phyloP scores from a whole-genome alignment of 1,140 invertebrate species.

The Drosophila aff. region DNA sequence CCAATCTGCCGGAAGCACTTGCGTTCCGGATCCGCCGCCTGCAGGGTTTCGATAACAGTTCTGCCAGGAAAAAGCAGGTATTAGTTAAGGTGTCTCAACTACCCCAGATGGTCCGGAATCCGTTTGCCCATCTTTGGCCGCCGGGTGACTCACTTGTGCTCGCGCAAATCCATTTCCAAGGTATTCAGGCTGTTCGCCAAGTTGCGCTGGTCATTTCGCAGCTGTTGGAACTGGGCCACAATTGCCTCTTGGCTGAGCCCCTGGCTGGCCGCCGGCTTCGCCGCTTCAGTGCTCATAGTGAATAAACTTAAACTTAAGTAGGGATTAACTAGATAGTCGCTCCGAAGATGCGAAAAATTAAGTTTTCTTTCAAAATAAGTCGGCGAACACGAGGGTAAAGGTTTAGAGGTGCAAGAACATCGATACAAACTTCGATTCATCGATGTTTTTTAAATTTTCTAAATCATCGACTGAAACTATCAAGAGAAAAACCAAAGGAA shows the following conservation, averaged over 20 bases:
- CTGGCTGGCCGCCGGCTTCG: slow-evolving; percentile 65
- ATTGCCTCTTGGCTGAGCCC: slow-evolving; percentile 90
- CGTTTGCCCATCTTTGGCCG: not conserved
- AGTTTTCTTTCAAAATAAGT: slow-evolving; percentile 46
- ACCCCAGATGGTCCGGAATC: not conserved
- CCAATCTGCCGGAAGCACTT: slow-evolving; percentile 98
- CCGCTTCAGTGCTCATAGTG: slow-evolving; percentile 69
- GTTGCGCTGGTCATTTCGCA: slow-evolving; percentile 94
- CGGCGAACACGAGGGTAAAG: slow-evolving; percentile 39
- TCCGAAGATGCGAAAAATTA: slow-evolving; percentile 21
- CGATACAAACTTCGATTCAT: too few species aligned
- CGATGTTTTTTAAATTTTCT: not conserved
- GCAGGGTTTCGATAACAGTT: slow-evolving; percentile 96
- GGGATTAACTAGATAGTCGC: slow-evolving; percentile 8
- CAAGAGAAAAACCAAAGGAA: too few species aligned
- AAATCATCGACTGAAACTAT: too few species aligned
- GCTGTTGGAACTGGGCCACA: slow-evolving; percentile 92
- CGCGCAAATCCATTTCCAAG: slow-evolving; percentile 96
- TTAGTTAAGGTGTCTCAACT: slow-evolving; percentile 26
- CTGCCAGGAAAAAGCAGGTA: slow-evolving; percentile 86
- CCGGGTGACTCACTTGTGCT: slow-evolving; percentile 93
- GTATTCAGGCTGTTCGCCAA: slow-evolving; percentile 95
- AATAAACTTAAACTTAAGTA: slow-evolving; percentile 4
- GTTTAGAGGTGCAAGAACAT: too few species aligned
- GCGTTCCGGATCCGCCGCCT: slow-evolving; percentile 92